Base-by-base conservation (phyloP, 2,113 vertebrate genomes). In the Barnardius zonarius region DNA sequence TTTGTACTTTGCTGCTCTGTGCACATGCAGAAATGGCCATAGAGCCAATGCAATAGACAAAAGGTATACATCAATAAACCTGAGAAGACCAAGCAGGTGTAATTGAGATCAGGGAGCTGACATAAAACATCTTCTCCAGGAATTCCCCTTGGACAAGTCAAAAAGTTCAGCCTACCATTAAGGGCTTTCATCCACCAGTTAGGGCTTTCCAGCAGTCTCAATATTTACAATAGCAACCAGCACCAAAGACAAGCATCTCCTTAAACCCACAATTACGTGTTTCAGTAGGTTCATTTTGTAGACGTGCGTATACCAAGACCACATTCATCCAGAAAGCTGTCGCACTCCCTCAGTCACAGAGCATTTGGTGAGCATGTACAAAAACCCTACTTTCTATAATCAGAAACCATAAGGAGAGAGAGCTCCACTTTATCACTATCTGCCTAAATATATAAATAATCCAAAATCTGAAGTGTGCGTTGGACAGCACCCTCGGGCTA, bases 401-500 rank as follows among this genome's bases (percentile, higher is more conserved):
- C 73, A 90, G 79, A 83, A 95, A 28, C 20, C 77, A 57, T 72
- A 81, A 86, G 77, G 78, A 83, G 59, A 88, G 62, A 0, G 10
- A 87, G 74, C 35, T 83, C 67, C 37, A 86, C 83, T 83, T 91
- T 31, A 82, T 85, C 89, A 67, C 92, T 91, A 24, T 93, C 88
- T 92, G 86, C 44, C 92, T 93, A 95, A 93, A 96, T 93, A 94
- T 94, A 97, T 96, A 96, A 96, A 97, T 97, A 95, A 96, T 95
- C 62, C 4, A 12, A 87, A 95, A 95, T 95, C 75, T 93, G 89
- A 96, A 95, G 78, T 88, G 96, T 92, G 75, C 90, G 87, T 94
- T 95, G 95, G 96, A 91, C 96, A 97, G 96, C 61, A 95, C 94
- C 94, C 95, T 94, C 94, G 1, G 94, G 97, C 96, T 96, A 97